phyloP scores from a whole-genome alignment of 2,113 vertebrate species.

The Mohoua ochrocephala region DNA sequence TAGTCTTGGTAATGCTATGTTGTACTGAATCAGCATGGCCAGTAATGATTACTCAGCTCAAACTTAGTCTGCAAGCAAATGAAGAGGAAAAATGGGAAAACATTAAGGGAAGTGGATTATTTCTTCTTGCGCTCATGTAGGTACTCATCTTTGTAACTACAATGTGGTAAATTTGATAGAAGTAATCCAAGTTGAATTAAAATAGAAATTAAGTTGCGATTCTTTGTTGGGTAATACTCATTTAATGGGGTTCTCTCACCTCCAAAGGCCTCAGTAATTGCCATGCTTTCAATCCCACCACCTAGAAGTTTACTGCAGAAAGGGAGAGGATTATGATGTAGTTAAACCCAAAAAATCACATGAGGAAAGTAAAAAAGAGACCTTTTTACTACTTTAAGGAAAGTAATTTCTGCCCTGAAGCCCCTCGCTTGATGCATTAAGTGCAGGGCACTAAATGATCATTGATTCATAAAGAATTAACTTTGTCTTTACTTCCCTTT shows the following conservation, averaged over 20 bases:
- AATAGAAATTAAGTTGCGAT: not conserved
- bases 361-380: not conserved
- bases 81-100: not conserved
- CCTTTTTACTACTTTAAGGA: not conserved
- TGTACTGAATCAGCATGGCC: not conserved
- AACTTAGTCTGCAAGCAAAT: not conserved
- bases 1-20: not conserved
- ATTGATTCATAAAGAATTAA: not conserved
- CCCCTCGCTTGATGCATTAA: not conserved
- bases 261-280: conserved; percentile 97
- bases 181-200: not conserved
- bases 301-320: conserved; percentile 89
- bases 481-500: not conserved
- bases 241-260: conserved; percentile 73
- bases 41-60: not conserved
- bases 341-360: not conserved
- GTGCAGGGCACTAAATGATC: not conserved
- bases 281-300: conserved; percentile 98
- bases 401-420: not conserved
- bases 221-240: not conserved
- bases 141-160: not conserved
- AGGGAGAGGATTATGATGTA: not conserved
- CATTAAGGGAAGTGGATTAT: not conserved
- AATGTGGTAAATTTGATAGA: not conserved
- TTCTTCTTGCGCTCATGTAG: not conserved